Evolutionary conservation across 2,888 invertebrate species (phyloP).

Genomic region (Coenonympha arcania): DNA sequence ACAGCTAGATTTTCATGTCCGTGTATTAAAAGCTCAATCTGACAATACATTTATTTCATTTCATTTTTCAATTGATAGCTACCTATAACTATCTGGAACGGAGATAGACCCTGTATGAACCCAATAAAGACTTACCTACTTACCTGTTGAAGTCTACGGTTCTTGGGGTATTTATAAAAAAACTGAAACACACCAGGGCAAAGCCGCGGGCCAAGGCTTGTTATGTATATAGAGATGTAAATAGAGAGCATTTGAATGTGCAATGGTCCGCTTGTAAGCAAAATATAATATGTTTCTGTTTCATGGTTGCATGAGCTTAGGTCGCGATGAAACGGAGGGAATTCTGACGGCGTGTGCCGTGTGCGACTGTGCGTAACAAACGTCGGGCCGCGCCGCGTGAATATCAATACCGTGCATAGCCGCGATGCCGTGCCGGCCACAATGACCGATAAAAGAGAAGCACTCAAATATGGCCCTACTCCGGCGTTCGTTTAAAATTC

Average conservation of each 20-base stretch:
- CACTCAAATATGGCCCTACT: slow-evolving; percentile 67
- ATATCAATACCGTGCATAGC: slow-evolving; percentile 69
- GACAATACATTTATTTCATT: no score
- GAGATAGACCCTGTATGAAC: no score
- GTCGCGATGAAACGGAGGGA: slow-evolving; percentile 48
- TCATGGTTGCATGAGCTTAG: slow-evolving; percentile 47
- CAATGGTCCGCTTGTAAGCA: slow-evolving; percentile 16
- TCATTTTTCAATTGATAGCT: no score
- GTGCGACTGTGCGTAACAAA: slow-evolving; percentile 55
- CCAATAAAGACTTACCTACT: no score
- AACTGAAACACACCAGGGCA: background rate
- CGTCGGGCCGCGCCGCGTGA: slow-evolving; percentile 59
- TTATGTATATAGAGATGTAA: background rate
- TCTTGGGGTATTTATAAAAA: no score
- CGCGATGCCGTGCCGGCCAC: slow-evolving; percentile 51
- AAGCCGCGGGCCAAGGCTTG: background rate
- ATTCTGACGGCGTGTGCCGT: slow-evolving; percentile 49
- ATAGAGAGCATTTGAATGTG: no score
- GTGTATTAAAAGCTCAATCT: no score
- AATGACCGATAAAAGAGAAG: slow-evolving; percentile 68
- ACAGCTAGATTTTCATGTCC: no score
- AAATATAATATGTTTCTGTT: slow-evolving; percentile 24
- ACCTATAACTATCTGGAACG: no score
- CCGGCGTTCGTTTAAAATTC: slow-evolving; percentile 63
- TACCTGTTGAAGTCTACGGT: no score